A percentile compares a stretch with the other conserved stretches of the same genome.
Evolutionary conservation across 2,888 invertebrate genomes (phyloP).

Genomic region (Xestia xanthographa): DNA sequence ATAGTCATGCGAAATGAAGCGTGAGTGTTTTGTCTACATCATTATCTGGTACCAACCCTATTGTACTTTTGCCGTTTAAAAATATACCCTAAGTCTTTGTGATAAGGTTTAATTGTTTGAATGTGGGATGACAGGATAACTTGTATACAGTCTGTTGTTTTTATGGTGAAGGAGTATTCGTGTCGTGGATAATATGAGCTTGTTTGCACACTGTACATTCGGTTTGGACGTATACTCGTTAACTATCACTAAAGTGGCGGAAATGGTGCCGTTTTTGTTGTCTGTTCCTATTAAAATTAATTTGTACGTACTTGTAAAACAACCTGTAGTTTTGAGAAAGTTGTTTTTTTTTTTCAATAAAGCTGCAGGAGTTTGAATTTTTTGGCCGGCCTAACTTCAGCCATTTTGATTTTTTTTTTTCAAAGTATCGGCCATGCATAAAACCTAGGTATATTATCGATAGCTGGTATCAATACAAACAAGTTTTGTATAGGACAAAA

Average conservation of each 20-base stretch:
- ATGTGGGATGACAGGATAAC: constrained; percentile 58
- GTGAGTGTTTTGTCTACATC: constrained; percentile 78
- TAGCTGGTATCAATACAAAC: no score
- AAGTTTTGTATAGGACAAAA: no score
- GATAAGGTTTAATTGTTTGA: constrained; percentile 23
- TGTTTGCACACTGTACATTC: constrained; percentile 48
- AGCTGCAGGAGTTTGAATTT: no score
- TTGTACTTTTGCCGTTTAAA: constrained; percentile 53
- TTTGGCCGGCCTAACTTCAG: no score
- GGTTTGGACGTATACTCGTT: constrained; percentile 53
- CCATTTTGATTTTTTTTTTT: no score
- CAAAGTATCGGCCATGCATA: no score
- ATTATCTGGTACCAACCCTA: constrained; percentile 78
- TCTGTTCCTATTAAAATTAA: not conserved
- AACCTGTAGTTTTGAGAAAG: not conserved
- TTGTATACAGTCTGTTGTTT: constrained; percentile 77
- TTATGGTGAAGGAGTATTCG: constrained; percentile 75
- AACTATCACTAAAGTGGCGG: constrained; percentile 33
- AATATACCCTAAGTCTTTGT: not conserved
- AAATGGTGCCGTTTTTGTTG: constrained; percentile 29
- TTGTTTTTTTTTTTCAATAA: not conserved
- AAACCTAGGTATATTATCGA: no score
- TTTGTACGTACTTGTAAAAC: not conserved
- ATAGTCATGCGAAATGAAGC: constrained; percentile 71
- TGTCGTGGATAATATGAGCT: constrained; percentile 64